These are phyloP conservation scores for Mareca strepera DNA, from an alignment of 2,797 vertebrate species.

Conservation along the genomic window DNA sequence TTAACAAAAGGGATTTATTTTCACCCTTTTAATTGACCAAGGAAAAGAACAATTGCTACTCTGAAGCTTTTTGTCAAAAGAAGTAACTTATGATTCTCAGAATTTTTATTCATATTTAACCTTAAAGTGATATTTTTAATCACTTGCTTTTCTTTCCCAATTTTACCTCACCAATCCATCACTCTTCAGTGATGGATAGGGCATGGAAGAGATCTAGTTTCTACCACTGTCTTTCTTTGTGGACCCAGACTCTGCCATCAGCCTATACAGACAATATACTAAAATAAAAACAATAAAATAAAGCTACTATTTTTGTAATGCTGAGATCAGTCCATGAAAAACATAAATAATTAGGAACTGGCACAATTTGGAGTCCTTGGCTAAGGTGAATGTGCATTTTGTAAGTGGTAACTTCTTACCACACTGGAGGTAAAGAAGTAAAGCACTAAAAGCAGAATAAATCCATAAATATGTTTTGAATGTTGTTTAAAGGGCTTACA, in stretches of 20 bases:
- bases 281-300: not conserved
- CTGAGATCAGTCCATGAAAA: not conserved
- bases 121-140: not conserved
- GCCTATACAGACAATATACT: not conserved
- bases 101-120: not conserved
- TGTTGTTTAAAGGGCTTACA: not conserved
- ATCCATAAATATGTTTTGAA: not conserved
- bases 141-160: not conserved
- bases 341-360: not conserved
- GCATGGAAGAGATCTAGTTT: not conserved
- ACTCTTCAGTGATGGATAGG: not conserved
- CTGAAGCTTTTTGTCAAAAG: not conserved
- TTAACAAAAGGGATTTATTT: conserved; percentile 33
- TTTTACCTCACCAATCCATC: not conserved
- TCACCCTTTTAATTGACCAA: not conserved
- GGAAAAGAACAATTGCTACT: conserved; percentile 28
- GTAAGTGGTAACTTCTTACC: not conserved
- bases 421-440: not conserved
- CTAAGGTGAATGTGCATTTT: not conserved
- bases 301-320: not conserved
- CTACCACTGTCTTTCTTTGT: not conserved
- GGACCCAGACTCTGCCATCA: not conserved
- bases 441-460: not conserved
- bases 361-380: not conserved
- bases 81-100: not conserved